phyloP scores from a whole-genome alignment of 2,113 vertebrate genomes.

The Sialia sialis region DNA sequence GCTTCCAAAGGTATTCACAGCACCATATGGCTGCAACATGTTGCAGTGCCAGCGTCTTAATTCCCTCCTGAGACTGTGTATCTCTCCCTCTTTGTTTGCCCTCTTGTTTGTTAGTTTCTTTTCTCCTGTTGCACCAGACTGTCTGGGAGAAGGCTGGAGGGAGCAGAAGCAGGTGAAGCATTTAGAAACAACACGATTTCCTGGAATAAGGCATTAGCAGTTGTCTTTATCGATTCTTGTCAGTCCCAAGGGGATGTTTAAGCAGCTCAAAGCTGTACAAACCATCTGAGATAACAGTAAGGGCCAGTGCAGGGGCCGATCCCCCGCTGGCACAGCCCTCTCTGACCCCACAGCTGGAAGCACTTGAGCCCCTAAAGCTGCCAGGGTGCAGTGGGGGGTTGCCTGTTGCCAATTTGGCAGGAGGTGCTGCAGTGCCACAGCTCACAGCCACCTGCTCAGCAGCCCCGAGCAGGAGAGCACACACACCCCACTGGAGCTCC shows the following conservation, averaged over 20 bases:
- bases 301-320: rapidly evolving
- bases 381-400: not conserved
- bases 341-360: not conserved
- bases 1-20: not conserved
- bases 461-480: not conserved
- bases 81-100: not conserved
- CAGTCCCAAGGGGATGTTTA: not conserved
- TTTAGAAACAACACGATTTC: not conserved
- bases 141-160: not conserved
- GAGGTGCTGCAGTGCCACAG: not conserved
- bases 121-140: not conserved
- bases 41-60: not conserved
- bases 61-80: not conserved
- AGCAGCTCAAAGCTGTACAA: not conserved
- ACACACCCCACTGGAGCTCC: not conserved
- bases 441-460: not conserved
- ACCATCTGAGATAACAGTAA: not conserved
- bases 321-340: not conserved
- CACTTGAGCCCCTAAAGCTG: not conserved
- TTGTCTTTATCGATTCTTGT: not conserved
- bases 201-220: not conserved
- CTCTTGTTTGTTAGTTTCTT: not conserved
- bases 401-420: not conserved
- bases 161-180: not conserved
- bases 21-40: not conserved